Base-by-base conservation (phyloP, 2,113 vertebrate genomes). In the Pseudopodoces humilis region DNA sequence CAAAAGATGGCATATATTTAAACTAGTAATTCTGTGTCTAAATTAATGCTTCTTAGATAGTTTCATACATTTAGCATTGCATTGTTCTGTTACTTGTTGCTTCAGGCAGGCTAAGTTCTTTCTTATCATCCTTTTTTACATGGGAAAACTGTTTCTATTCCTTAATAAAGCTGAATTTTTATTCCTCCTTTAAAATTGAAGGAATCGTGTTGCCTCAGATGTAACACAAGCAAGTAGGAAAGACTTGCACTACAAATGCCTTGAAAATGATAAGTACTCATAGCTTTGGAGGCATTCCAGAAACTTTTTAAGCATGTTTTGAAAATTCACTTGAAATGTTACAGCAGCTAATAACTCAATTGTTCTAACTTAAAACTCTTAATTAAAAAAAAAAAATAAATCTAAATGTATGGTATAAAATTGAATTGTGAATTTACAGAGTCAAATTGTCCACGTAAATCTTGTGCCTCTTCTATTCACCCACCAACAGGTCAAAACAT, bases 231-330 rank as follows among this genome's bases (percentile, higher is more conserved):
- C 56, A 79, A 91, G 37, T 70, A 81, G 50, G 80, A 75, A 70
- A 39, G 59, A 35, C 27, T 62, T 88, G 27, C 28, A 28, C 15
- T 49, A 82, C 44, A 69, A 67, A 50, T 88, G 41, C 33, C 41
- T 50, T 58, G 80, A 72, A 88, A 95, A 75, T 76, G 75, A 49
- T 90, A 24, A 33, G 37, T 77, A 31, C 43, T 92, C 5, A 7
- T 22, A 85, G 80, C 31, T 87, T 82, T 85, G 69, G 69, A 93
- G 77, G 44, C 37, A n/a, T 79, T 94, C 65, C 90, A 95, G 79
- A 76, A 44, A 50, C 28, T 64, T 86, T 93, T 63, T 0, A 65
- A 75, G 28, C 30, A 4, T 28, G 5, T 55, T 81, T 78, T 86
- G 56, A 71, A 94, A 93, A 88, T 82, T 52, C 10, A 33, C 6